Conservation (phyloP, 1,140 invertebrate species). For the Camponotus pennsylvanicus region DNA sequence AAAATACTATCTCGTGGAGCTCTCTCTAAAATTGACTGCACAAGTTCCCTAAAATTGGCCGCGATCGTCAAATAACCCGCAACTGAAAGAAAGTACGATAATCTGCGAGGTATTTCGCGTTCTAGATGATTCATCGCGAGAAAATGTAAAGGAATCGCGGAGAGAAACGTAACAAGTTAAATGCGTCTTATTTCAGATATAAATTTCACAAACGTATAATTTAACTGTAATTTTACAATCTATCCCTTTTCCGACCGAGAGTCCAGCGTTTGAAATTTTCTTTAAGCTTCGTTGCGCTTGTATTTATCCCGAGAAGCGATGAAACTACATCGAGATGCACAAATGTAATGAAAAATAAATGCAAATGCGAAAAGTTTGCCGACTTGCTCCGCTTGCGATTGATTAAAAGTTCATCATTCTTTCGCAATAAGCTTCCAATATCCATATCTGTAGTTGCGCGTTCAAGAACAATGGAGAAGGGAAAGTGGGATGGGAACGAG, state of each 20-base stretch:
- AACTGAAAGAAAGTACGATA: background rate
- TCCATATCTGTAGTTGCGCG: conserved; percentile 46
- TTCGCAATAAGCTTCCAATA: conserved; percentile 57
- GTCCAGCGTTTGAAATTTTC: conserved; percentile 21
- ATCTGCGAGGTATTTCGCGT: background rate
- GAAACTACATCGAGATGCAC: conserved; percentile 35
- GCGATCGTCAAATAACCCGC: background rate
- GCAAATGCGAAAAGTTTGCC: conserved; percentile 44
- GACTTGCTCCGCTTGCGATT: conserved; percentile 45
- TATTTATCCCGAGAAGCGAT: conserved; percentile 29
- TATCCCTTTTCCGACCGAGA: background rate
- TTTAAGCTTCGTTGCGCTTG: background rate
- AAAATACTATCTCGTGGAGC: background rate
- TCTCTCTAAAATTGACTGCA: background rate
- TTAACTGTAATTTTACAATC: conserved; percentile 22
- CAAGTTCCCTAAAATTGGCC: background rate
- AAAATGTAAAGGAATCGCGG: background rate
- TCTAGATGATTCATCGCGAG: conserved; percentile 16
- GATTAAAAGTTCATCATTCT: conserved; percentile 63
- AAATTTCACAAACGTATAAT: conserved; percentile 27
- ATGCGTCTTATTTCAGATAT: conserved; percentile 10
- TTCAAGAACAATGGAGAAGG: conserved; percentile 56
- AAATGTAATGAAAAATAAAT: conserved; percentile 62
- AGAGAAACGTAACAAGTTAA: conserved; percentile 6
- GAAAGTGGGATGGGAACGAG: background rate